Percentiles rank a stretch among this genome's conserved stretches.
Evolutionary conservation across 2,888 invertebrate genomes (phyloP).

Genomic region (Cepaea hortensis): DNA sequence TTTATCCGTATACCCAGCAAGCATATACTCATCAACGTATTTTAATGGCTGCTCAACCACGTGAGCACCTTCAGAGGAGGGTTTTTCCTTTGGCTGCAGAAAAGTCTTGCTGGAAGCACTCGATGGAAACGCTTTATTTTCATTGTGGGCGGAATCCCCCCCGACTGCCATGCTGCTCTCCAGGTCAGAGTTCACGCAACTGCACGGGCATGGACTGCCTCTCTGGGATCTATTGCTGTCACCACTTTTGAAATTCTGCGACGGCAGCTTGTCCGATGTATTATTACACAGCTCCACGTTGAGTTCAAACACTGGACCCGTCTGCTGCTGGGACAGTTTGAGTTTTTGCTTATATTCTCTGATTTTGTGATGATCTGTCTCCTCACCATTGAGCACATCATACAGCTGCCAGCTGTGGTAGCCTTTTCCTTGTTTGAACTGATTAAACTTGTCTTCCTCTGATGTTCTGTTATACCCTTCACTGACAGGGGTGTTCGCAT

Average conservation of each 20-base stretch:
- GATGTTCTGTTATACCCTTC: constrained; percentile 6
- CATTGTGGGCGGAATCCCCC: neutral
- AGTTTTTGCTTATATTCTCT: constrained; percentile 68
- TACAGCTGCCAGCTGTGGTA: constrained; percentile 69
- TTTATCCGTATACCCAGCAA: neutral
- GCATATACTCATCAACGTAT: neutral
- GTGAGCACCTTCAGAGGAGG: neutral
- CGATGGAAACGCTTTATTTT: neutral
- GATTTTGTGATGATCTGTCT: constrained; percentile 65
- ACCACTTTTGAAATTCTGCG: neutral
- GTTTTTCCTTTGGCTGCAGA: neutral
- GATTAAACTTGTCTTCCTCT: constrained; percentile 64
- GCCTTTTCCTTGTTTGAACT: constrained; percentile 66
- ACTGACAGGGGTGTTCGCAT: neutral
- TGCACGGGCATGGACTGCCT: neutral
- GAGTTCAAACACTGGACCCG: neutral
- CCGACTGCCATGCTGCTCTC: neutral
- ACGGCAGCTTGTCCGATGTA: neutral
- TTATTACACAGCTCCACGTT: neutral
- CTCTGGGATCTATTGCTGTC: neutral
- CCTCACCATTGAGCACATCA: constrained; percentile 66
- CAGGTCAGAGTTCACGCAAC: neutral
- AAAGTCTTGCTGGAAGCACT: neutral
- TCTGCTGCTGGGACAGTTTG: constrained; percentile 51
- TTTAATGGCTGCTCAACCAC: neutral